Evolutionary conservation across 1,140 invertebrate genomes (phyloP).

Genomic region (Riptortus pedestris): DNA sequence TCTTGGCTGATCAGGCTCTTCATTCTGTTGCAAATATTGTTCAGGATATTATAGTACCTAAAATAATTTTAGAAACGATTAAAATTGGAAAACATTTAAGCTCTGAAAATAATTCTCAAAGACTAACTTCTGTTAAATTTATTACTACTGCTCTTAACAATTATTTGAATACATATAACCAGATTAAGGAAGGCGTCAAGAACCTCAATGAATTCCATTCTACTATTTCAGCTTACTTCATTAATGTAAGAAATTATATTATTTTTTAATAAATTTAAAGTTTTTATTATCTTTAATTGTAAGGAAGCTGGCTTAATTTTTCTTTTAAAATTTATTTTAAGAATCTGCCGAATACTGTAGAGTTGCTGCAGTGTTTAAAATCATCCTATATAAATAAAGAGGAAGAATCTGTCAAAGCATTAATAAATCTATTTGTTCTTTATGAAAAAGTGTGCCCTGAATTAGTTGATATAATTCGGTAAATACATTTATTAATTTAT

Average conservation of each 20-base stretch:
- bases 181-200: background rate
- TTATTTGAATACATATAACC: background rate
- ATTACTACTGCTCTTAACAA: background rate
- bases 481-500: background rate
- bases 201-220: background rate
- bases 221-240: background rate
- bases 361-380: background rate
- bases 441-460: slow-evolving; percentile 4
- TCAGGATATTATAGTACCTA: slow-evolving; percentile 2
- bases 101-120: background rate
- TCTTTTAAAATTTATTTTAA: background rate
- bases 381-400: background rate
- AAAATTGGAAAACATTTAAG: background rate
- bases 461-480: slow-evolving; percentile 8
- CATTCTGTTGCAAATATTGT: background rate
- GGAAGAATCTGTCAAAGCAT: background rate
- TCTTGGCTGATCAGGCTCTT: background rate
- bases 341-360: background rate
- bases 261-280: background rate
- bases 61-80: slow-evolving; percentile 3
- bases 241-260: background rate
- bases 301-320: background rate
- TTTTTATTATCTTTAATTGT: background rate
- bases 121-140: background rate
- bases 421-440: background rate